Evolutionary conservation across 2,113 vertebrate species (phyloP).

Genomic region (Peucedramus taeniatus): DNA sequence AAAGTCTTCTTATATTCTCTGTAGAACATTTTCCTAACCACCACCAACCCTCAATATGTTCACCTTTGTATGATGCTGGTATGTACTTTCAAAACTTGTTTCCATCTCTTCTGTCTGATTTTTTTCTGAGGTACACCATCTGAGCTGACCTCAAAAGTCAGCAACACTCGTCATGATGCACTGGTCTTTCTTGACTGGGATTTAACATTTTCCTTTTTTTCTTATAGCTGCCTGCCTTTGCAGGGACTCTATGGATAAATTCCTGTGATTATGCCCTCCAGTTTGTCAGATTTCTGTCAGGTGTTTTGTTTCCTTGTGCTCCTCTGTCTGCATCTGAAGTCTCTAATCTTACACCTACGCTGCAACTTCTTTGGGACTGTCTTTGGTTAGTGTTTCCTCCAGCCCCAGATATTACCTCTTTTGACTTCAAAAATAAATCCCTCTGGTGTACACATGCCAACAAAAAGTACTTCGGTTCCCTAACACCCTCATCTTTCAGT

Average conservation of each 20-base stretch:
- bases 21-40: not conserved
- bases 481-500: not conserved
- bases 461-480: not conserved
- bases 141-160: not conserved
- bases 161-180: not conserved
- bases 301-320: not conserved
- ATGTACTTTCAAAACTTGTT: not conserved
- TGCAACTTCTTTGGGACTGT: not conserved
- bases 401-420: not conserved
- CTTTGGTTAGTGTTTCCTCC: not conserved
- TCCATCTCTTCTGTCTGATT: not conserved
- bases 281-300: not conserved
- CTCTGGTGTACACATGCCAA: not conserved
- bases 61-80: not conserved
- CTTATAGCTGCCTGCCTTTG: not conserved
- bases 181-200: not conserved
- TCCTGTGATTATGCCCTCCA: not conserved
- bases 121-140: not conserved
- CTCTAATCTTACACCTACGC: not conserved
- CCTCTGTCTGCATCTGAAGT: not conserved
- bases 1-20: not conserved
- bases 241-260: not conserved
- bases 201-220: not conserved
- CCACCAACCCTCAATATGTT: not conserved
- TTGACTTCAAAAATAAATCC: not conserved